These are phyloP conservation scores for Microlaimidae sp. DNA, from an alignment of 2,888 invertebrate genomes.

Conservation along the genomic window DNA sequence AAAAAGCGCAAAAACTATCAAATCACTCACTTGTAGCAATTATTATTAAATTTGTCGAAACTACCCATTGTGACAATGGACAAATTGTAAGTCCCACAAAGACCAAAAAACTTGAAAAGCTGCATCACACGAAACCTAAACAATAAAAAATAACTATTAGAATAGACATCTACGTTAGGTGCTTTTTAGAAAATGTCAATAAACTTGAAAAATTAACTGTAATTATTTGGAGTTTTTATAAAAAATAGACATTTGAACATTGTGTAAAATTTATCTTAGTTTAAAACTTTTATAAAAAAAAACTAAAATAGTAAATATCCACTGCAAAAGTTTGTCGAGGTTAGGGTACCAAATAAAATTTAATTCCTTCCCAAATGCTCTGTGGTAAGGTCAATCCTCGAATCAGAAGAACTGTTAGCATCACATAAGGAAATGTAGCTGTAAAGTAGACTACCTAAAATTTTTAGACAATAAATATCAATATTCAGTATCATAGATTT, in stretches of 20 bases:
- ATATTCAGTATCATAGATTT: no score
- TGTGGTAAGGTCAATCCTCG: background rate
- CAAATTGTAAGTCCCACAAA: background rate
- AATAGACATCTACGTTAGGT: no score
- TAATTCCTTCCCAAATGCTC: background rate
- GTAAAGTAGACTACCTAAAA: background rate
- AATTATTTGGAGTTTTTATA: no score
- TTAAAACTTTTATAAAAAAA: no score
- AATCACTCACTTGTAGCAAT: background rate
- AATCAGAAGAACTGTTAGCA: background rate
- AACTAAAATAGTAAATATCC: no score
- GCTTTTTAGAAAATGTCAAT: no score
- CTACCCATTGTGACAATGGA: background rate
- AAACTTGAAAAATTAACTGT: no score
- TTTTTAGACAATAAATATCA: background rate
- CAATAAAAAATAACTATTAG: no score
- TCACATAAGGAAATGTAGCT: background rate
- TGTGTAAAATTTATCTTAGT: no score
- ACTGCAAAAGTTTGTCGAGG: background rate
- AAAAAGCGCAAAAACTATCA: no score
- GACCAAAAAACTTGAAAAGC: background rate
- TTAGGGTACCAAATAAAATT: background rate
- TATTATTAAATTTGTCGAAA: background rate
- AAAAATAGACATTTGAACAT: no score
- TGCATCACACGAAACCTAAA: background rate